Evolutionary conservation across 2,113 vertebrate species (phyloP).

Genomic region (Chamaetylas fuelleborni): DNA sequence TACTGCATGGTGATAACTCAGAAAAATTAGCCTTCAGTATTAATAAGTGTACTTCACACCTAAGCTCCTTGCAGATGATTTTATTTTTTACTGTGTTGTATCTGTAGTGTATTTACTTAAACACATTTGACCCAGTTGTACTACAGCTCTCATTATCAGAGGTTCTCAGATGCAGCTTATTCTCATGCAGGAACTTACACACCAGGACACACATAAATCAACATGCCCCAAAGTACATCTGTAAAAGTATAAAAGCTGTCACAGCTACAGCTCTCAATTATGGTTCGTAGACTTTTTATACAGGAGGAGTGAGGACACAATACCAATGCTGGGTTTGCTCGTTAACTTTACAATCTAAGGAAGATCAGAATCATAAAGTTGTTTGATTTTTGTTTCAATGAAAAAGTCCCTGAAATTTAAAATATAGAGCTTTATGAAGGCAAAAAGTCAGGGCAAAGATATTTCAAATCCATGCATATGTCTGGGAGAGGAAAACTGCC

Average conservation of each 20-base stretch:
- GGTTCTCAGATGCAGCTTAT: background rate
- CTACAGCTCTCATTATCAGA: background rate
- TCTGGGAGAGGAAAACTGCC: background rate
- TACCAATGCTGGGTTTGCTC: background rate
- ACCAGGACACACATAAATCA: background rate
- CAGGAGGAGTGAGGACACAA: background rate
- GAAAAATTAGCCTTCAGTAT: background rate
- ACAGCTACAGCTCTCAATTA: background rate
- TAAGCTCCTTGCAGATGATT: background rate
- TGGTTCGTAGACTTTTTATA: accelerated
- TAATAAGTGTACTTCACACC: background rate
- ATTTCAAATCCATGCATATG: background rate
- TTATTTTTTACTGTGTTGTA: background rate
- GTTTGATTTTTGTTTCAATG: background rate
- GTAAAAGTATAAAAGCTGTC: background rate
- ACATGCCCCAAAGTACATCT: background rate
- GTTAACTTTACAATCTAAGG: background rate
- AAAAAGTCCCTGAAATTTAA: background rate
- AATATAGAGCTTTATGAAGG: background rate
- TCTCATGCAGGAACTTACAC: background rate
- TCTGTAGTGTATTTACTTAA: background rate
- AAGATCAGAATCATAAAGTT: background rate
- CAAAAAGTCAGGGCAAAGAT: background rate
- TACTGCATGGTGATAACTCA: background rate
- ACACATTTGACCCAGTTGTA: background rate